phyloP scores from a whole-genome alignment of 2,113 vertebrate genomes.

The Grammomys surdaster region DNA sequence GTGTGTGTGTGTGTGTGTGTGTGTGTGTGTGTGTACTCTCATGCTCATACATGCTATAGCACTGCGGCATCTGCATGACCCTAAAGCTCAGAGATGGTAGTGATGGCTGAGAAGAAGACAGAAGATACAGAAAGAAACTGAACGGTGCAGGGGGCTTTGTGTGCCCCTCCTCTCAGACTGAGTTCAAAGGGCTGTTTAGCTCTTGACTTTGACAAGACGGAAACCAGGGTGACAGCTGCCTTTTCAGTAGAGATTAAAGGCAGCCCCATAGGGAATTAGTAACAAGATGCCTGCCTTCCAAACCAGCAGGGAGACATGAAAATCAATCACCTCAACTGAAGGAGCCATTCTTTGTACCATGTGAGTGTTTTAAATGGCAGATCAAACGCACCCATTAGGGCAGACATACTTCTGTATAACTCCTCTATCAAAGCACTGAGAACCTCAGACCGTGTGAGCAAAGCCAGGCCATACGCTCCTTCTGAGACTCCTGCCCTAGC shows the following conservation, averaged over 20 bases:
- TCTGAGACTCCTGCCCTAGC: not conserved
- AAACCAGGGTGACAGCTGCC: not conserved
- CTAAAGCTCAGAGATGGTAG: not conserved
- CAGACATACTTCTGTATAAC: not conserved
- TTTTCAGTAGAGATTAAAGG: constrained; percentile 31
- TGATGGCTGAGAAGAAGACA: not conserved
- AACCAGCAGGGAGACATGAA: not conserved
- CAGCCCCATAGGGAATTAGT: not conserved
- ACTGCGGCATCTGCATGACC: not conserved
- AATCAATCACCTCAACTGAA: not conserved
- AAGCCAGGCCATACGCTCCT: not conserved
- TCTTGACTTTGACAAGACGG: not conserved
- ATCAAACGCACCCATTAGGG: constrained; percentile 7
- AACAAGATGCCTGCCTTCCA: not conserved
- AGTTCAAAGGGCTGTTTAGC: constrained; percentile 1
- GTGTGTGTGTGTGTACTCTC: not conserved
- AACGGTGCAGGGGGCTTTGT: not conserved
- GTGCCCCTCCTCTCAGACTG: not conserved
- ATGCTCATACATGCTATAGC: not conserved
- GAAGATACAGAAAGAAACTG: not conserved
- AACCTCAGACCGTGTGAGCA: not conserved
- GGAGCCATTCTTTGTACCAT: not conserved
- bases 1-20: too few species aligned
- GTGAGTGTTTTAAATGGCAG: constrained; percentile 49
- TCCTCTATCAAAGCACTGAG: not conserved